Conservation (phyloP, 92 coral and sea anemone genomes). For the Palythoa heliodiscus region DNA sequence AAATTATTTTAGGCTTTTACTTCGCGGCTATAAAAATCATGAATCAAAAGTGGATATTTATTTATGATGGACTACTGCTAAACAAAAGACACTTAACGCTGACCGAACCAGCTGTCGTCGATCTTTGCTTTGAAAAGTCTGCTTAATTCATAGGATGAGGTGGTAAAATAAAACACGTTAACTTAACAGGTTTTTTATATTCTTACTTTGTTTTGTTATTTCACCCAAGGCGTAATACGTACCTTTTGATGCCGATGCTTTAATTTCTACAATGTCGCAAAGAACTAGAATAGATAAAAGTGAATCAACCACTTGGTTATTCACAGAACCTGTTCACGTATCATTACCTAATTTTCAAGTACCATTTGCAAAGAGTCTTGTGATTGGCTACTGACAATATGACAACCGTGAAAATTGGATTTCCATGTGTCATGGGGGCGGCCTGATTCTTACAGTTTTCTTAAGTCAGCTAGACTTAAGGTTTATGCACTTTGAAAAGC, state of each 20-base stretch:
- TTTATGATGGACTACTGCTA: too few relatives aligned
- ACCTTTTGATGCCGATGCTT: background rate
- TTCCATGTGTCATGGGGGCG: too few relatives aligned
- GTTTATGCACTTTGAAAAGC: background rate
- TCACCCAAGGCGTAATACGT: background rate
- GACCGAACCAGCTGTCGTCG: too few relatives aligned
- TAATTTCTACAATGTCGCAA: background rate
- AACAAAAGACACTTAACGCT: too few relatives aligned
- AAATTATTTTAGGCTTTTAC: too few relatives aligned
- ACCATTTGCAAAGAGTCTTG: background rate
- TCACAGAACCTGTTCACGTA: conserved; percentile 7
- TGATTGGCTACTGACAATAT: conserved; percentile 7
- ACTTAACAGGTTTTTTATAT: background rate
- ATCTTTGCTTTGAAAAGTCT: too few relatives aligned
- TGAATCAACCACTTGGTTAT: background rate
- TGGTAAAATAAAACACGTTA: too few relatives aligned
- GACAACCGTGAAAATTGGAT: background rate
- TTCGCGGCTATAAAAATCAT: too few relatives aligned
- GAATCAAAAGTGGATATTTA: too few relatives aligned
- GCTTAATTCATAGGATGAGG: too few relatives aligned
- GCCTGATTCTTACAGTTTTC: background rate
- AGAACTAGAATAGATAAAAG: background rate
- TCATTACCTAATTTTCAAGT: conserved; percentile 45
- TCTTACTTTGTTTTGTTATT: background rate
- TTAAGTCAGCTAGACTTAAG: background rate